phyloP scores from a whole-genome alignment of 1,140 invertebrate species.

The Hylaeus anthracinus region DNA sequence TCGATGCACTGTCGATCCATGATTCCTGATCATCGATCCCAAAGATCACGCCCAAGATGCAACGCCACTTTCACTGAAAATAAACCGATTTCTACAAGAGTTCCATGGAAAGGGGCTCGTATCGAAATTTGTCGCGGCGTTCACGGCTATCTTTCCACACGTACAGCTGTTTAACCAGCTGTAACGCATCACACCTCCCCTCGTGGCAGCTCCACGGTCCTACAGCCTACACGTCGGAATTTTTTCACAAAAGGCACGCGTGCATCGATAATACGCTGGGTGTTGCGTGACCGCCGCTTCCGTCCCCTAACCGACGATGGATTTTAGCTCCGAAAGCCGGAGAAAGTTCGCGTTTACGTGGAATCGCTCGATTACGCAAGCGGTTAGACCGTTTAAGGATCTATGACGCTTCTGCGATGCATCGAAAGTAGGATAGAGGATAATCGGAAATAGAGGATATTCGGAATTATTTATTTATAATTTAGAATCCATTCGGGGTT shows the following conservation, averaged over 20 bases:
- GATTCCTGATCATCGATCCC: neutral
- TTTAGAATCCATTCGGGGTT: no score
- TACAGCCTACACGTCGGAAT: conserved; percentile 39
- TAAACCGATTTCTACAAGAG: conserved; percentile 43
- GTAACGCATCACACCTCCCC: conserved; percentile 64
- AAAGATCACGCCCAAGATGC: neutral
- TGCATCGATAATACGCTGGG: conserved; percentile 50
- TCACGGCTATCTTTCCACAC: conserved; percentile 62
- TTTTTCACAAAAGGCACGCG: conserved; percentile 61
- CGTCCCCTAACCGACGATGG: conserved; percentile 32
- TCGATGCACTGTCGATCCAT: no score
- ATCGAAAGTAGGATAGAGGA: no score
- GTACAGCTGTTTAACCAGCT: conserved; percentile 72
- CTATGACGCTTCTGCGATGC: no score
- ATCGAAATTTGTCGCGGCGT: conserved; percentile 64
- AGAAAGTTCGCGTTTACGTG: neutral
- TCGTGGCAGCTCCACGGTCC: conserved; percentile 16
- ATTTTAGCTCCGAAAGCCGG: neutral
- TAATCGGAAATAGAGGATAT: no score
- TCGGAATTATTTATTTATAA: no score
- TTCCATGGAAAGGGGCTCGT: conserved; percentile 36
- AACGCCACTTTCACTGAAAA: neutral
- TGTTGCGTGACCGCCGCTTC: conserved; percentile 55
- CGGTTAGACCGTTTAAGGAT: no score
- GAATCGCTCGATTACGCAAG: neutral